phyloP scores from a whole-genome alignment of 2,888 invertebrate genomes.

The Eremobia ochroleuca region DNA sequence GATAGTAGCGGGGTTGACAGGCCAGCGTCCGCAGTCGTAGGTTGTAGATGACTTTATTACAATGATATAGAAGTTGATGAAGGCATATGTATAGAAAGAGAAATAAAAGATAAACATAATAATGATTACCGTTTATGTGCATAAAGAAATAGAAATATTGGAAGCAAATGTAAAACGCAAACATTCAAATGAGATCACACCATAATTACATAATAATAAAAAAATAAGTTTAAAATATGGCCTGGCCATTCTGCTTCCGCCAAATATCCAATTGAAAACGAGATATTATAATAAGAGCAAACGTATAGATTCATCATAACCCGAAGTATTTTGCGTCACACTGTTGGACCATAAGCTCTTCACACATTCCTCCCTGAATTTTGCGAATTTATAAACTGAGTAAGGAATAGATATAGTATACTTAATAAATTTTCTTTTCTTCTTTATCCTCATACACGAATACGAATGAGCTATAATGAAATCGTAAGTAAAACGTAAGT shows the following conservation, averaged over 20 bases:
- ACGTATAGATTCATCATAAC: not conserved
- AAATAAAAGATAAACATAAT: not conserved
- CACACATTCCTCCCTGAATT: not conserved
- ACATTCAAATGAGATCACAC: no score
- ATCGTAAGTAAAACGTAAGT: slow-evolving; percentile 28
- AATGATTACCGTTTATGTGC: not conserved
- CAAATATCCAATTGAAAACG: not conserved
- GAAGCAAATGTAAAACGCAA: no score
- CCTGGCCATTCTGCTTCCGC: not conserved
- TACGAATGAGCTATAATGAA: slow-evolving; percentile 9
- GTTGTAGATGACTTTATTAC: not conserved
- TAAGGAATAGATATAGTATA: not conserved
- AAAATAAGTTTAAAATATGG: not conserved
- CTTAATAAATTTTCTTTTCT: not conserved
- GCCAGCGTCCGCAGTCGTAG: not conserved
- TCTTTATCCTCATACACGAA: not conserved
- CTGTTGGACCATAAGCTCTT: not conserved
- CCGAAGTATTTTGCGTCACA: not conserved
- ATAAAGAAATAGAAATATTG: not conserved
- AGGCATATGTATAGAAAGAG: not conserved
- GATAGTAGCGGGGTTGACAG: not conserved
- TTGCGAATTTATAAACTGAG: not conserved
- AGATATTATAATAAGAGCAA: not conserved
- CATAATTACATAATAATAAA: no score
- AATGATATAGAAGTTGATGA: not conserved